phyloP scores from a whole-genome alignment of 2,888 invertebrate species.

The Orthosia cruda region DNA sequence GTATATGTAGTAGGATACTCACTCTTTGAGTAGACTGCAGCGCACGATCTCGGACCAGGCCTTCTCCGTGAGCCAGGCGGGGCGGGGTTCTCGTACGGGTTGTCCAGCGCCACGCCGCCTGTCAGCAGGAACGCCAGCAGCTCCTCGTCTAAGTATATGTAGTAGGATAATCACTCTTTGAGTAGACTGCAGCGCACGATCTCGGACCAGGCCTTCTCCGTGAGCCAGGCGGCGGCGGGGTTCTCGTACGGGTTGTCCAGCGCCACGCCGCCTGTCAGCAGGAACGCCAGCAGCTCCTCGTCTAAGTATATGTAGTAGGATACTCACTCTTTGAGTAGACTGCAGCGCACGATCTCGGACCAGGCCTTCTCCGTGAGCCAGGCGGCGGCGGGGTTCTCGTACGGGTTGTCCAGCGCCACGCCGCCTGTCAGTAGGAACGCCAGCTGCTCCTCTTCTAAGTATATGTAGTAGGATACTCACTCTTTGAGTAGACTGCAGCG shows the following conservation, averaged over 20 bases:
- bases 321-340: too few relatives aligned
- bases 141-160: slow-evolving; percentile 94
- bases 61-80: slow-evolving; percentile 96
- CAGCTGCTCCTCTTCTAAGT: slow-evolving; percentile 94
- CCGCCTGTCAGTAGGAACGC: slow-evolving; percentile 98
- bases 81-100: slow-evolving; percentile 95
- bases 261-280: slow-evolving; percentile 97
- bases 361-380: slow-evolving; percentile 98
- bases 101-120: slow-evolving; percentile 97
- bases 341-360: slow-evolving; percentile 95
- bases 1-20: too few relatives aligned
- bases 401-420: slow-evolving; percentile 95
- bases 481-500: slow-evolving; percentile 93
- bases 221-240: slow-evolving; percentile 96
- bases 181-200: slow-evolving; percentile 94
- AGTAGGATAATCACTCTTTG: too few relatives aligned
- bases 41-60: slow-evolving; percentile 97
- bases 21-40: slow-evolving; percentile 93
- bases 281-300: slow-evolving; percentile 95
- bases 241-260: slow-evolving; percentile 95
- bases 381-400: slow-evolving; percentile 95
- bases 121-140: slow-evolving; percentile 96
- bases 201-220: slow-evolving; percentile 98
- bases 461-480: too few relatives aligned
- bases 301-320: too few relatives aligned